Evolutionary conservation across 2,797 vertebrate species (phyloP).

Genomic region (Chaetodon trifasciatus): DNA sequence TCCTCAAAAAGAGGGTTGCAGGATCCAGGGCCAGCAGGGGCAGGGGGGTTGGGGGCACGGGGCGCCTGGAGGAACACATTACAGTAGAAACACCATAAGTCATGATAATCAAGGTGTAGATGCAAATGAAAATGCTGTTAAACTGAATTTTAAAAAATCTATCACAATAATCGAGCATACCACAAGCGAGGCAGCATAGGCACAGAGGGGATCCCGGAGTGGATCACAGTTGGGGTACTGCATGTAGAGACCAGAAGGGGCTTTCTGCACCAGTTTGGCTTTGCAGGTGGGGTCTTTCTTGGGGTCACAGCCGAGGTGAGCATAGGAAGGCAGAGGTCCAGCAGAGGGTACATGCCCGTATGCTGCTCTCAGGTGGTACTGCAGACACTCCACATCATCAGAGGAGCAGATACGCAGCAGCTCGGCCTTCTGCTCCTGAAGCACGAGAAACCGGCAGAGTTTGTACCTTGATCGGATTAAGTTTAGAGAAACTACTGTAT

Average conservation of each 20-base stretch:
- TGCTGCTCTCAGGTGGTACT: conserved; percentile 87
- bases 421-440: conserved; percentile 83
- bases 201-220: conserved; percentile 79
- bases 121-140: background rate
- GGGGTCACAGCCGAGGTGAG: conserved; percentile 86
- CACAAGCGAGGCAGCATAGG: conserved; percentile 73
- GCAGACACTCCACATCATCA: conserved; percentile 86
- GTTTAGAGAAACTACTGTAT: background rate
- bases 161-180: conserved; percentile 36
- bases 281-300: conserved; percentile 81
- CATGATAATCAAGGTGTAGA: background rate
- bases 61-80: conserved; percentile 64
- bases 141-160: background rate
- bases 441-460: background rate
- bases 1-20: conserved; percentile 87
- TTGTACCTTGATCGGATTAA: background rate
- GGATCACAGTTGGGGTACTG: conserved; percentile 85
- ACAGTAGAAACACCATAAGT: background rate
- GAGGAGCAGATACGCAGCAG: conserved; percentile 85
- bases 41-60: conserved; percentile 62
- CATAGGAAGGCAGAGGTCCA: conserved; percentile 80
- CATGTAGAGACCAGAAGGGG: conserved; percentile 78
- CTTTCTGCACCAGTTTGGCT: conserved; percentile 77
- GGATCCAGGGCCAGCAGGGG: conserved; percentile 75
- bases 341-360: conserved; percentile 77